Percentiles rank a stretch among this genome's conserved stretches.
Conservation (phyloP, 2,888 invertebrate genomes). For the Thera obeliscata region DNA sequence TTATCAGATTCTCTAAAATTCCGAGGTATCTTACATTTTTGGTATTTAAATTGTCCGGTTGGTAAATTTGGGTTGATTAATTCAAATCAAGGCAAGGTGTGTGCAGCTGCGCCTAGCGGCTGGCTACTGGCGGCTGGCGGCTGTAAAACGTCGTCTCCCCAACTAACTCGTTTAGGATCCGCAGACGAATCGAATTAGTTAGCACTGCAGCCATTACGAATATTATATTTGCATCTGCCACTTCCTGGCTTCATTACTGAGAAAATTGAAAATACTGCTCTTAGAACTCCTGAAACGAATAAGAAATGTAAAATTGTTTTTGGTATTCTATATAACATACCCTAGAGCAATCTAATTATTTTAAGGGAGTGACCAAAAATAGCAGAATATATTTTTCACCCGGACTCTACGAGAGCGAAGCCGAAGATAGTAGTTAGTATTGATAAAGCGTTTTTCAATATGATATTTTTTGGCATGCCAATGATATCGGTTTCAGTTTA, state of each 20-base stretch:
- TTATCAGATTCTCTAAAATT: neutral
- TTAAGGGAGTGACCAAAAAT: constrained; percentile 1
- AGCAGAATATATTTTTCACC: too few species aligned
- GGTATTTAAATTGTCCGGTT: constrained; percentile 5
- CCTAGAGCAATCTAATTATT: constrained; percentile 6
- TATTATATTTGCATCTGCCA: constrained; percentile 77
- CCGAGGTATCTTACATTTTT: neutral
- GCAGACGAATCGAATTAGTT: constrained; percentile 79
- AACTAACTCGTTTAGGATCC: constrained; percentile 77
- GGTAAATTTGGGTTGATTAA: constrained; percentile 30
- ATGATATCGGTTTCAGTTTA: constrained; percentile 17
- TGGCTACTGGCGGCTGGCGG: constrained; percentile 42
- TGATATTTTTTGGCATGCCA: neutral
- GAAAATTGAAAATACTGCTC: constrained; percentile 33
- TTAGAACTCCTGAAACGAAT: constrained; percentile 17
- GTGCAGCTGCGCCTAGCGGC: constrained; percentile 35
- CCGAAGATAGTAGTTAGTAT: neutral
- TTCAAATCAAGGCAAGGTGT: constrained; percentile 41
- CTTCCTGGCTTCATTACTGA: constrained; percentile 60
- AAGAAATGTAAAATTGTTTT: constrained; percentile 22
- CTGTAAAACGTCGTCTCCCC: constrained; percentile 56
- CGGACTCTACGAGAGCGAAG: neutral
- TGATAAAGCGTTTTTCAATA: neutral
- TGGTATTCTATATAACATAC: neutral
- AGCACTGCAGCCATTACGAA: constrained; percentile 75